A percentile compares a stretch with the other conserved stretches of the same genome.
Evolutionary conservation across 1,140 invertebrate genomes (phyloP).

Genomic region (Euwallacea fornicatus): DNA sequence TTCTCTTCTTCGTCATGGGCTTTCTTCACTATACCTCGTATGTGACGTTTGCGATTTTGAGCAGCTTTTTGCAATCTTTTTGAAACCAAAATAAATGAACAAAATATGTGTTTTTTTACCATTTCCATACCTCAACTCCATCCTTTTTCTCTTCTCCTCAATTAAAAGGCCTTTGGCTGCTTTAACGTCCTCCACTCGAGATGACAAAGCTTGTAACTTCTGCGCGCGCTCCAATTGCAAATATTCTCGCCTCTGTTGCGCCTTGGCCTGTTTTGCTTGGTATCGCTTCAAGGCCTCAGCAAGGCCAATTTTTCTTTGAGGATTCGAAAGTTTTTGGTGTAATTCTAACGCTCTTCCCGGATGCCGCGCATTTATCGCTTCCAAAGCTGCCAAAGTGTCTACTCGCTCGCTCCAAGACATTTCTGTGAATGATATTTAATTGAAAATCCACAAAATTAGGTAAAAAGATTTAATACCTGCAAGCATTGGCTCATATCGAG

Average conservation of each 20-base stretch:
- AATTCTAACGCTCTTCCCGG: slow-evolving; percentile 88
- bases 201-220: slow-evolving; percentile 81
- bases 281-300: slow-evolving; percentile 78
- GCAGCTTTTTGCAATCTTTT: slow-evolving; percentile 82
- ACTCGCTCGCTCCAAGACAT: slow-evolving; percentile 80
- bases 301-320: slow-evolving; percentile 78
- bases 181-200: slow-evolving; percentile 91
- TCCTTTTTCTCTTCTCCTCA: slow-evolving; percentile 78
- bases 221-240: slow-evolving; percentile 82
- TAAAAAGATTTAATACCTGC: slow-evolving; percentile 54
- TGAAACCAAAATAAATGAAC: neutral
- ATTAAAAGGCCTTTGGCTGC: slow-evolving; percentile 83
- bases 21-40: slow-evolving; percentile 83
- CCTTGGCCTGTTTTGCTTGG: slow-evolving; percentile 86
- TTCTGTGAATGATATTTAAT: slow-evolving; percentile 25
- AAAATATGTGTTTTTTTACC: neutral
- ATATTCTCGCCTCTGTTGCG: slow-evolving; percentile 75
- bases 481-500: slow-evolving; percentile 70
- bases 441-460: slow-evolving; percentile 15
- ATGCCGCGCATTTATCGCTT: slow-evolving; percentile 77
- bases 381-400: slow-evolving; percentile 73
- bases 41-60: slow-evolving; percentile 80
- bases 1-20: slow-evolving; percentile 98
- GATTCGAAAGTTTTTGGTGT: slow-evolving; percentile 91
- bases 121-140: slow-evolving; percentile 67